Base-by-base conservation (phyloP, 2,888 invertebrate genomes). In the Tanypteryx hageni region DNA sequence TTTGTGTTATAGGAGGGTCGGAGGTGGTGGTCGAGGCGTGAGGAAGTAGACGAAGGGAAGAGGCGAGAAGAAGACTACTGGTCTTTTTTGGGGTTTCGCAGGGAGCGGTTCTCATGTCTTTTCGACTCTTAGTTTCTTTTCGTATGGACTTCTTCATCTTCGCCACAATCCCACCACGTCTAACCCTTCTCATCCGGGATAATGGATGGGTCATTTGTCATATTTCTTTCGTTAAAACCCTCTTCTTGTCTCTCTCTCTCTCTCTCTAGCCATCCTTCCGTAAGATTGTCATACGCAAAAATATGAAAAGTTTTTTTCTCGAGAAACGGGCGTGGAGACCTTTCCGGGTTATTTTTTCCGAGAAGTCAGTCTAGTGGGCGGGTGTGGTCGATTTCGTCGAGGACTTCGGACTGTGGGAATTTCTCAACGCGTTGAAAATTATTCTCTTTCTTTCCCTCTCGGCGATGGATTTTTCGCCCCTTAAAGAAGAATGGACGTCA, bases 181-280 rank as follows among this genome's bases (percentile, higher is more conserved):
- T 76, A 76, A 76, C 76, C 76, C 76, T 76, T 76, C 76, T 76
- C 76, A 76, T 76, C 76, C 76, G 10, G 76, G 76, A 76, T 76
- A 76, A 76, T 76, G 76, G 76, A 76, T 76, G 76, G 76, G 22
- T 76, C 76, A 76, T 76, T 76, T 76, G 76, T 76, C 76, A 76
- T 76, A 76, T 76, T 76, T 76, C 76, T 76, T 76, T 76, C 76
- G 76, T 76, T 11, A 27, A 27, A 76, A 76, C 76, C 76, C 22
- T 68, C 68, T 27, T 68, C 68, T 22, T 68, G 18, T 68, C 64
- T 64, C 64, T 64, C 64, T n/a, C 16, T 44, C 64, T 64, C 64
- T n/a, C 3, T 64, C 16, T 8, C 0, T 64, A 44, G 64, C n/a
- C 76, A 27, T 27, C 76, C 27, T 44, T 8, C 11, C 27, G 22